Conservation (phyloP, 2,113 vertebrate genomes). For the Pantherophis guttatus region DNA sequence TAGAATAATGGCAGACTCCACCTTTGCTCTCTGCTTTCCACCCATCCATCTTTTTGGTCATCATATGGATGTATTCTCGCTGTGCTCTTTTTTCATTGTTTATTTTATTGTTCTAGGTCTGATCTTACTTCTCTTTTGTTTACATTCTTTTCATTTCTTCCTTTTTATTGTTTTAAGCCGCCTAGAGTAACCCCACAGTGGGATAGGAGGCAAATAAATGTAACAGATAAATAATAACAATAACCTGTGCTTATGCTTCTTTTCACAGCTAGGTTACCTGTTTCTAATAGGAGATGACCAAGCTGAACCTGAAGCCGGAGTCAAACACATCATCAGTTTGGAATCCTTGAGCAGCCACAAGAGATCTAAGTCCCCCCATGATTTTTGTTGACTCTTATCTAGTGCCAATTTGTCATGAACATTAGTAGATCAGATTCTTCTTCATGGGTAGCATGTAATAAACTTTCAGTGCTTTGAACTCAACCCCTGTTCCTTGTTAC, state of each 20-base stretch:
- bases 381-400: not conserved
- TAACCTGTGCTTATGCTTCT: not conserved
- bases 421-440: not conserved
- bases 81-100: not conserved
- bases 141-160: not conserved
- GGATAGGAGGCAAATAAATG: not conserved
- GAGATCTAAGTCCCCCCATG: not conserved
- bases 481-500: not conserved
- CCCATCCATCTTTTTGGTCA: not conserved
- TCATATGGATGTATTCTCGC: not conserved
- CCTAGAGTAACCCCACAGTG: not conserved
- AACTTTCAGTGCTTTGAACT: not conserved
- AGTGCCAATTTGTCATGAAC: not conserved
- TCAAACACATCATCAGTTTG: not conserved
- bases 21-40: not conserved
- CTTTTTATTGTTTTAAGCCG: not conserved
- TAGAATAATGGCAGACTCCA: not conserved
- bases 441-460: not conserved
- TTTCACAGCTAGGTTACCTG: not conserved
- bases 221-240: not conserved
- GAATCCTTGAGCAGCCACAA: not conserved
- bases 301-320: not conserved
- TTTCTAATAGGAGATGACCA: not conserved
- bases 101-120: not conserved
- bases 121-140: not conserved